Conservation (phyloP, 1,140 invertebrate species). For the Drosophila pectinifera region DNA sequence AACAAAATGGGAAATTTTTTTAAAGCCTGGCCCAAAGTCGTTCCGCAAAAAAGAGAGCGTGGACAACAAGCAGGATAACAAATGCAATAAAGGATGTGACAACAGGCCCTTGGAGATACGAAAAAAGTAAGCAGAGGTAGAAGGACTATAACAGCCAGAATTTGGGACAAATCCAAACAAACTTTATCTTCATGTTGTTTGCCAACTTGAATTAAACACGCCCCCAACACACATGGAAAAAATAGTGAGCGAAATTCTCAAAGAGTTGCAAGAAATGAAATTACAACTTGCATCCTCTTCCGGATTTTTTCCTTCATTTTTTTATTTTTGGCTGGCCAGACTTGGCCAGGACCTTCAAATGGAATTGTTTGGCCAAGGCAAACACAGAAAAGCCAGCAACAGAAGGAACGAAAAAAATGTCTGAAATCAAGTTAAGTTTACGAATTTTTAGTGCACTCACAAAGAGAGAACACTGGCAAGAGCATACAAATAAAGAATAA, state of each 20-base stretch:
- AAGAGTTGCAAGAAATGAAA: conserved; percentile 71
- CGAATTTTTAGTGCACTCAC: conserved; percentile 62
- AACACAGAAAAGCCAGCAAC: conserved; percentile 58
- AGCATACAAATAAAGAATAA: conserved; percentile 42
- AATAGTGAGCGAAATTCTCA: conserved; percentile 25
- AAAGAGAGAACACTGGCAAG: conserved; percentile 6
- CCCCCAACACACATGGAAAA: conserved; percentile 48
- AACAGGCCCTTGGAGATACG: conserved; percentile 20
- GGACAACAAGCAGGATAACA: conserved; percentile 40
- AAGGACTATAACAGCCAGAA: conserved; percentile 41
- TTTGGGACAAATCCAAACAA: conserved; percentile 72
- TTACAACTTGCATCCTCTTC: conserved; percentile 76
- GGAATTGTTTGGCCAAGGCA: conserved; percentile 71
- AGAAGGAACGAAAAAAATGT: conserved; percentile 25
- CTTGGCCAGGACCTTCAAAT: conserved; percentile 52
- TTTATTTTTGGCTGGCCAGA: conserved; percentile 29
- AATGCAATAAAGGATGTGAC: conserved; percentile 76
- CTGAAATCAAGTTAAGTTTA: conserved; percentile 57
- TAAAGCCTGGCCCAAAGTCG: background rate
- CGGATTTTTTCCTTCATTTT: background rate
- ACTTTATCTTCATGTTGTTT: conserved; percentile 81
- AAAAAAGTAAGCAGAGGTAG: conserved; percentile 23
- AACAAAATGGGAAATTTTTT: conserved; percentile 8
- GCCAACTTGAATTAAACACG: conserved; percentile 75
- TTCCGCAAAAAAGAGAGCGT: conserved; percentile 7